These are phyloP conservation scores for Macaca mulatta DNA, from an alignment of 2,113 vertebrate species.

Conservation along the genomic window DNA sequence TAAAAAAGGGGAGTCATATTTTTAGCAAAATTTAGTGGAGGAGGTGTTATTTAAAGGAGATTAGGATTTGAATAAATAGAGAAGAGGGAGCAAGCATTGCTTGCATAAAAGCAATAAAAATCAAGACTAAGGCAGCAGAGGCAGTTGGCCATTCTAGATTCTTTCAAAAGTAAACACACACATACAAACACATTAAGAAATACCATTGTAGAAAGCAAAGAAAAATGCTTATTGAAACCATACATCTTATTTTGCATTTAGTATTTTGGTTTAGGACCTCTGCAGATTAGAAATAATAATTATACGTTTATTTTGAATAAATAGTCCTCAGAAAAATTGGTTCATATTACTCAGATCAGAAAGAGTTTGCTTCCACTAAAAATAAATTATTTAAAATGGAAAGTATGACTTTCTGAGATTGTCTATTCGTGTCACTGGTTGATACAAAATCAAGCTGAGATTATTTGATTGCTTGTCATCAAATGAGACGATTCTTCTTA, in stretches of 20 bases:
- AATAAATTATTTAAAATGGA: constrained; percentile 18
- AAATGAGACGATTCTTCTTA: neutral
- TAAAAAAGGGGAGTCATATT: neutral
- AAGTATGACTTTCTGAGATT: neutral
- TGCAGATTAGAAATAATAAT: neutral
- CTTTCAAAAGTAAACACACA: neutral
- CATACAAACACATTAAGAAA: neutral
- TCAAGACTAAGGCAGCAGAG: neutral
- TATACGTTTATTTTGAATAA: neutral
- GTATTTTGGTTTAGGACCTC: neutral
- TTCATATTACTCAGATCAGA: neutral
- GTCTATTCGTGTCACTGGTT: neutral
- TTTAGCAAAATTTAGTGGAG: neutral
- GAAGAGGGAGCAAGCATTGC: neutral
- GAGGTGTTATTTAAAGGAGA: neutral
- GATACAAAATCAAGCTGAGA: neutral
- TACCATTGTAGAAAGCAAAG: neutral
- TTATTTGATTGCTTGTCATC: neutral
- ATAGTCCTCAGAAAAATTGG: neutral
- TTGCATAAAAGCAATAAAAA: neutral
- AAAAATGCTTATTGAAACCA: neutral
- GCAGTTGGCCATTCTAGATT: neutral
- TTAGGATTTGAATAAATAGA: neutral
- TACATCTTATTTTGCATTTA: neutral
- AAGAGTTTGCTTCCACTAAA: neutral